Base-by-base conservation (phyloP, 1,140 invertebrate genomes). In the Pseudoatta argentina region DNA sequence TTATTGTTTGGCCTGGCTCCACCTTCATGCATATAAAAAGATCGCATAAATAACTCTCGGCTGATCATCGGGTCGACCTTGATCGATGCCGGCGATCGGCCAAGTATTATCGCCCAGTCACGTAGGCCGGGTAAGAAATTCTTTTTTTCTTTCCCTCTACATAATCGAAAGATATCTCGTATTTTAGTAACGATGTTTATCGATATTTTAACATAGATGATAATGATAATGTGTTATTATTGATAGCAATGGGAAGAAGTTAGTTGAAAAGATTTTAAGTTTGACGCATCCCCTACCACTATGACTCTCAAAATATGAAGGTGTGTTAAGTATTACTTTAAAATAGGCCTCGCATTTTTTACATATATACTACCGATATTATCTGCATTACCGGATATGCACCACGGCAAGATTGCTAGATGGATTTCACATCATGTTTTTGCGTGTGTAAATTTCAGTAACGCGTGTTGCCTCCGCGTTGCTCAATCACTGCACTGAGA, bases 31-130 rank as follows among this genome's bases (percentile, higher is more conserved):
- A 27, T 8, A 39, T 67, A 55, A 44, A 79, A 1, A 39, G 48
- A 6, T 79, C 21, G 5, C 6, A 61, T 57, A n/a, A 24, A 12
- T 18, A 16, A 14, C 16, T 27, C 18, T 67, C 44, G 39, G 18
- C 10, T 51, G 55, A 83, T 83, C 12, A 73, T 82, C 55, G 69
- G 2, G 12, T 34, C 39, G 69, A 63, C 79, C 79, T 83, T 83
- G 79, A 83, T 83, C 59, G 27, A 14, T 39, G n/a, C 3, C 7
- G 67, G 14, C 53, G 24, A 61, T 16, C 53, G 78, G 39, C 66
- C 48, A 0, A 18, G 0, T 67, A 67, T 16, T 5, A 12, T 10
- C 21, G 30, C 14, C 14, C 48, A 63, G 48, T 51, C 67, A 75
- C 69, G 53, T 83, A 79, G 63, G 14, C 63, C 21, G 10, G 24